A percentile compares a stretch with the other conserved stretches of the same genome.
These are phyloP conservation scores for Dendroctonus valens DNA, from an alignment of 1,140 invertebrate genomes.

Conservation along the genomic window DNA sequence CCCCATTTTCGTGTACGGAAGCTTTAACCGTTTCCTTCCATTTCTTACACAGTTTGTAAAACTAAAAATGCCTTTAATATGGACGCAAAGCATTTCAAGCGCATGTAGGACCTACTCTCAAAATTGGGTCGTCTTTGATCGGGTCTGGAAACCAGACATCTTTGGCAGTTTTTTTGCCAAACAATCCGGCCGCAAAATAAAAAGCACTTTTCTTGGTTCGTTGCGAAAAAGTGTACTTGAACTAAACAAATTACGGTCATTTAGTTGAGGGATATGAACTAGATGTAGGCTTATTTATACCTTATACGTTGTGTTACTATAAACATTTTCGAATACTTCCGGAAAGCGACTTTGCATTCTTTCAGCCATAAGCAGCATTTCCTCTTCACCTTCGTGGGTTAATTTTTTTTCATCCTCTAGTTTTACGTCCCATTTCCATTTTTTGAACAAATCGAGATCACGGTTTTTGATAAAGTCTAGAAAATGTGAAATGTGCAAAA, in stretches of 20 bases:
- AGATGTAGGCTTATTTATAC: slow-evolving; percentile 48
- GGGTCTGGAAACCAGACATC: slow-evolving; percentile 63
- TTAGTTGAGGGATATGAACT: no score
- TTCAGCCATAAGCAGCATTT: slow-evolving; percentile 63
- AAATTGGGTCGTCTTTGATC: slow-evolving; percentile 63
- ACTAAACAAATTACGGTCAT: slow-evolving; percentile 52
- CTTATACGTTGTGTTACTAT: slow-evolving; percentile 58
- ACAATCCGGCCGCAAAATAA: slow-evolving; percentile 70
- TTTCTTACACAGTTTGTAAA: slow-evolving; percentile 76
- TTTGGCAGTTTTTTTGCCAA: slow-evolving; percentile 61
- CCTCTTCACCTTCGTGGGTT: slow-evolving; percentile 63
- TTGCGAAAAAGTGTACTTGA: slow-evolving; percentile 73
- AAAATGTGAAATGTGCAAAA: slow-evolving; percentile 16
- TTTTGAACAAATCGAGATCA: slow-evolving; percentile 51
- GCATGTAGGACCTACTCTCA: slow-evolving; percentile 59
- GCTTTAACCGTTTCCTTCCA: slow-evolving; percentile 75
- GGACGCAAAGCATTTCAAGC: neutral
- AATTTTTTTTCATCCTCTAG: slow-evolving; percentile 55
- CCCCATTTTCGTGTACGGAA: slow-evolving; percentile 63
- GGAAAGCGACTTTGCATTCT: slow-evolving; percentile 67
- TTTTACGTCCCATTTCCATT: slow-evolving; percentile 55
- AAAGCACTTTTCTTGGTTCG: slow-evolving; percentile 70
- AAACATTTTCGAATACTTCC: slow-evolving; percentile 56
- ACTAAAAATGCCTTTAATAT: slow-evolving; percentile 54
- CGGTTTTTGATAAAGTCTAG: slow-evolving; percentile 38